phyloP scores from a whole-genome alignment of 2,113 vertebrate species.

The Cacatua alba region DNA sequence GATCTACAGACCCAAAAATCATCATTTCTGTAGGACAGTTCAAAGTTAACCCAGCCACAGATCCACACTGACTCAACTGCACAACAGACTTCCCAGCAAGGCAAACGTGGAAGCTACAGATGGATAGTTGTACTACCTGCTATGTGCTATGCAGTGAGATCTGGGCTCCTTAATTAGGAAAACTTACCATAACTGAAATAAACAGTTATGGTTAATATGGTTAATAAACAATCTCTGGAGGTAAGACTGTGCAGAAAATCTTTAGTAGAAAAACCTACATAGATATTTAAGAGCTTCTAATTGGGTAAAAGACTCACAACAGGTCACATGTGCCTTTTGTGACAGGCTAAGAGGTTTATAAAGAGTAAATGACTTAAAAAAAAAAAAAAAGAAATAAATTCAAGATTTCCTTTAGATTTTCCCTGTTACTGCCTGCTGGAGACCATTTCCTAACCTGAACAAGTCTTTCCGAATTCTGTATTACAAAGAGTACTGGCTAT shows the following conservation, averaged over 20 bases:
- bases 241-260: neutral
- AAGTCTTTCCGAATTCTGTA: neutral
- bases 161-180: neutral
- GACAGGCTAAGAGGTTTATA: neutral
- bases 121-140: neutral
- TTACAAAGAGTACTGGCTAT: neutral
- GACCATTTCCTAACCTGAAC: neutral
- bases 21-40: neutral
- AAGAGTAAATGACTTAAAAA: neutral
- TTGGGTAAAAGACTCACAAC: neutral
- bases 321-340: neutral
- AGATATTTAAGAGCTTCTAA: neutral
- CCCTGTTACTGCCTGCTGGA: neutral
- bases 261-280: fast-evolving
- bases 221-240: neutral
- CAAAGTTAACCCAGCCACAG: neutral
- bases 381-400: neutral
- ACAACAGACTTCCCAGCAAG: neutral
- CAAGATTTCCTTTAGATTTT: neutral
- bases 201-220: neutral
- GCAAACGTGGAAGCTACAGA: neutral
- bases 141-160: neutral
- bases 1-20: neutral
- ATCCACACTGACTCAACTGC: neutral
- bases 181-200: neutral